A percentile compares a stretch with the other conserved stretches of the same genome.
These are phyloP conservation scores for Psylliodes chrysocephalus DNA, from an alignment of 2,888 invertebrate species.

Conservation along the genomic window DNA sequence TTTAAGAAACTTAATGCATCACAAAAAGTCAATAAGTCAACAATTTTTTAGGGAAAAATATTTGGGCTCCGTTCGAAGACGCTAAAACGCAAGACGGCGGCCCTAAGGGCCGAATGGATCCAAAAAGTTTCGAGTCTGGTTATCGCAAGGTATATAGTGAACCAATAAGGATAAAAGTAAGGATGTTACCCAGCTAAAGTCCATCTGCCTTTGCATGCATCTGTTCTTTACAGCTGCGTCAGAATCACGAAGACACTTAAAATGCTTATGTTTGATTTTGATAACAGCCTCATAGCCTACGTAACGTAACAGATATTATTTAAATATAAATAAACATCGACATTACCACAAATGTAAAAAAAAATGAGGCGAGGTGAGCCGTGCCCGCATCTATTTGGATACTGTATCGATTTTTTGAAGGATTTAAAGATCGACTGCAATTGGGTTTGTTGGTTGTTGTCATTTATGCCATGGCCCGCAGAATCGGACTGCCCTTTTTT, in stretches of 20 bases:
- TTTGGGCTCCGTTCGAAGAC: no score
- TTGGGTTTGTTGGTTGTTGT: constrained; percentile 27
- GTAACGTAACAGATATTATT: constrained; percentile 33
- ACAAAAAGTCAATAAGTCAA: no score
- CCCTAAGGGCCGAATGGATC: constrained; percentile 27
- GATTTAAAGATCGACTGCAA: constrained; percentile 32
- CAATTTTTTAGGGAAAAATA: no score
- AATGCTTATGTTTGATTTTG: constrained; percentile 56
- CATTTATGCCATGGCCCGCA: constrained; percentile 13
- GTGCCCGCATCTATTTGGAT: constrained; percentile 30
- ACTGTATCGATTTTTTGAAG: constrained; percentile 20
- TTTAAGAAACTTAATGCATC: no score
- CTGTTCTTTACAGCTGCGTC: constrained; percentile 59
- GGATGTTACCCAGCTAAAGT: constrained; percentile 46
- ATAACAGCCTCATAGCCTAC: constrained; percentile 48
- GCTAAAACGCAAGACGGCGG: constrained; percentile 13
- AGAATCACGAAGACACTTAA: constrained; percentile 57
- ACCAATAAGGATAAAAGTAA: constrained; percentile 45
- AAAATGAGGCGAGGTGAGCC: constrained; percentile 18
- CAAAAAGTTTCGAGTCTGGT: constrained; percentile 41
- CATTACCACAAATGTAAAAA: constrained; percentile 35
- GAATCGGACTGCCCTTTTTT: background rate
- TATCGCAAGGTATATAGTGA: constrained; percentile 39
- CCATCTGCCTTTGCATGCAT: constrained; percentile 57
- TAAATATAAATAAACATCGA: constrained; percentile 35